Conservation (phyloP, 1,140 invertebrate species). For the Dreissena rostriformis region DNA sequence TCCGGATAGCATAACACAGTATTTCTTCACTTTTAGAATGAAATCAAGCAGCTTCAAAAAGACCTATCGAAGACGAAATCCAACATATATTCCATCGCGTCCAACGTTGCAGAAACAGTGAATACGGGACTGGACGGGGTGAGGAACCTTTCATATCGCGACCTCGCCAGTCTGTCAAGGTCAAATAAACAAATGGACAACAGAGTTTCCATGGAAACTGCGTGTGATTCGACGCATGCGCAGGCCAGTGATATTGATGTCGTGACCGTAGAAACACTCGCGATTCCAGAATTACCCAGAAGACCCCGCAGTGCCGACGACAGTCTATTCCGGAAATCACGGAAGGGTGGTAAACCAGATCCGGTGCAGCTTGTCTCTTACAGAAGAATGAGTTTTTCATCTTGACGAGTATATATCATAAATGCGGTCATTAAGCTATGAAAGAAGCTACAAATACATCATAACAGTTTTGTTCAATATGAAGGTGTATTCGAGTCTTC, state of each 20-base stretch:
- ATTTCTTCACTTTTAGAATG: conserved; percentile 42
- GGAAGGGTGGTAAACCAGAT: conserved; percentile 13
- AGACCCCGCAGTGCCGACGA: conserved; percentile 22
- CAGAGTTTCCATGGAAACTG: too few species aligned
- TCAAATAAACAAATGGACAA: too few species aligned
- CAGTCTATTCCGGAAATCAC: conserved; percentile 28
- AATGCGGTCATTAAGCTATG: background rate
- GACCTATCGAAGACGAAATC: conserved; percentile 61
- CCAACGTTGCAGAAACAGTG: conserved; percentile 32
- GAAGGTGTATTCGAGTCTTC: too few species aligned
- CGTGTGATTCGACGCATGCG: too few species aligned
- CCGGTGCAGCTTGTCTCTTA: conserved; percentile 41
- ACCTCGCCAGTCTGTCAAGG: background rate
- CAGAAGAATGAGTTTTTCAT: conserved; percentile 37
- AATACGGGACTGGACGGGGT: conserved; percentile 21
- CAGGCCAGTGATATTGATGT: conserved; percentile 2
- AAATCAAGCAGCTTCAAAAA: conserved; percentile 60
- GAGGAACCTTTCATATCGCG: conserved; percentile 17
- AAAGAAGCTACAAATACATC: background rate
- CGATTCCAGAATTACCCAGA: background rate
- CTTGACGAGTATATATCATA: background rate
- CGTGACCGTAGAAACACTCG: background rate
- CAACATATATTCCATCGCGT: conserved; percentile 38
- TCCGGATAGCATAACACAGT: too few species aligned
- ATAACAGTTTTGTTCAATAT: background rate